Percentiles rank a stretch among this genome's conserved stretches.
These are phyloP conservation scores for Drosophila histrio DNA, from an alignment of 2,888 invertebrate genomes.

Conservation along the genomic window DNA sequence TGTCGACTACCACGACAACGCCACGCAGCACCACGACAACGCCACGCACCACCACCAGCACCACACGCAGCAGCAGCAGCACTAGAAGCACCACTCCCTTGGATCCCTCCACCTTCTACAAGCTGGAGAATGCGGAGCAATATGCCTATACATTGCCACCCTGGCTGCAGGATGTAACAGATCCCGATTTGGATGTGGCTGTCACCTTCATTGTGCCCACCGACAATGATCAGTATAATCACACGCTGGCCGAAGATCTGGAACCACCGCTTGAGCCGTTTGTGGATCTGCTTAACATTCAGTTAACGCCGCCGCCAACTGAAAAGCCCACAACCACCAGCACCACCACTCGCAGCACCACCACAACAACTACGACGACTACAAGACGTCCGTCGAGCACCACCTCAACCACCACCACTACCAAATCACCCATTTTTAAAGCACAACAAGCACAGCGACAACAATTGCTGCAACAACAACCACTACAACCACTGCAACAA, in stretches of 20 bases:
- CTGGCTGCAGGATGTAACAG: constrained; percentile 81
- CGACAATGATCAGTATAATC: constrained; percentile 81
- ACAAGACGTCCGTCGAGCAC: constrained; percentile 53
- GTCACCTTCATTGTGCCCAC: constrained; percentile 79
- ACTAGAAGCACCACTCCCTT: constrained; percentile 53
- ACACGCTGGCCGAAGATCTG: constrained; percentile 72
- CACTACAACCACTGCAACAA: constrained; percentile 30
- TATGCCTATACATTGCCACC: constrained; percentile 80
- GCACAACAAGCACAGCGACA: constrained; percentile 37
- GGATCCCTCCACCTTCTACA: constrained; percentile 69
- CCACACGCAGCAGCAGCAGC: constrained; percentile 35
- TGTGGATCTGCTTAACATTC: constrained; percentile 71
- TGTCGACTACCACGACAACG: constrained; percentile 45
- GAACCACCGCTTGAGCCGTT: constrained; percentile 82
- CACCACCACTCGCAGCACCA: constrained; percentile 37
- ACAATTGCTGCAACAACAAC: constrained; percentile 54
- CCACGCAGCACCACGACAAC: constrained; percentile 26
- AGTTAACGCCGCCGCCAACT: constrained; percentile 67
- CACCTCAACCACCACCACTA: constrained; percentile 28
- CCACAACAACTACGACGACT: constrained; percentile 53
- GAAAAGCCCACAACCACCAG: constrained; percentile 22
- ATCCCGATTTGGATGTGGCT: constrained; percentile 82
- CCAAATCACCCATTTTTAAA: constrained; percentile 39
- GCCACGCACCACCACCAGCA: constrained; percentile 37
- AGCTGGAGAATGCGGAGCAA: constrained; percentile 67